Evolutionary conservation across 1,140 invertebrate genomes (phyloP).

Genomic region (Atta cephalotes): DNA sequence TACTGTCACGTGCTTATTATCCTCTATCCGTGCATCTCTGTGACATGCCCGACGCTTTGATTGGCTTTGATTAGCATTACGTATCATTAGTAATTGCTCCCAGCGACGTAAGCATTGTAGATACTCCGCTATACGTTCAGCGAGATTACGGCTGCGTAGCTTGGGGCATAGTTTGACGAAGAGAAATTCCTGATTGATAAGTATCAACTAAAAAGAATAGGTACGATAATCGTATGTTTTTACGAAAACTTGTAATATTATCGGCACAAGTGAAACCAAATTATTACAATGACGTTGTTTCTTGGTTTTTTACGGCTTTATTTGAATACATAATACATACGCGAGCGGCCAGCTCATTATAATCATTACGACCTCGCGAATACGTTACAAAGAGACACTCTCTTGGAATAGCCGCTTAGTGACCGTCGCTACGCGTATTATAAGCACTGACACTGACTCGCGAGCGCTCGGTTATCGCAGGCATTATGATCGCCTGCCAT

Average conservation of each 20-base stretch:
- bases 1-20: constrained; percentile 34
- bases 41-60: constrained; percentile 48
- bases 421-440: constrained; percentile 53
- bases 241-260: constrained; percentile 6
- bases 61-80: constrained; percentile 53
- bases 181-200: constrained; percentile 39
- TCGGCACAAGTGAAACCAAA: constrained; percentile 24
- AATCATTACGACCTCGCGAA: constrained; percentile 47
- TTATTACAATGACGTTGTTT: constrained; percentile 20
- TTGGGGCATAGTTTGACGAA: constrained; percentile 8
- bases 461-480: constrained; percentile 53
- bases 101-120: constrained; percentile 11
- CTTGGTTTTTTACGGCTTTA: not conserved
- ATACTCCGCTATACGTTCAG: not conserved
- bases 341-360: not conserved
- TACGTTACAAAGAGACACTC: constrained; percentile 53
- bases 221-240: constrained; percentile 14
- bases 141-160: not conserved
- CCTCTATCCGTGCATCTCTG: constrained; percentile 29
- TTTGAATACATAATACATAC: not conserved
- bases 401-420: constrained; percentile 43
- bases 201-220: constrained; percentile 21
- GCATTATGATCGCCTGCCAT: constrained; percentile 70
- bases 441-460: constrained; percentile 62
- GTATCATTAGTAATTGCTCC: constrained; percentile 49